A percentile compares a stretch with the other conserved stretches of the same genome.
These are phyloP conservation scores for Alauda arvensis DNA, from an alignment of 2,797 vertebrate genomes.

Conservation along the genomic window DNA sequence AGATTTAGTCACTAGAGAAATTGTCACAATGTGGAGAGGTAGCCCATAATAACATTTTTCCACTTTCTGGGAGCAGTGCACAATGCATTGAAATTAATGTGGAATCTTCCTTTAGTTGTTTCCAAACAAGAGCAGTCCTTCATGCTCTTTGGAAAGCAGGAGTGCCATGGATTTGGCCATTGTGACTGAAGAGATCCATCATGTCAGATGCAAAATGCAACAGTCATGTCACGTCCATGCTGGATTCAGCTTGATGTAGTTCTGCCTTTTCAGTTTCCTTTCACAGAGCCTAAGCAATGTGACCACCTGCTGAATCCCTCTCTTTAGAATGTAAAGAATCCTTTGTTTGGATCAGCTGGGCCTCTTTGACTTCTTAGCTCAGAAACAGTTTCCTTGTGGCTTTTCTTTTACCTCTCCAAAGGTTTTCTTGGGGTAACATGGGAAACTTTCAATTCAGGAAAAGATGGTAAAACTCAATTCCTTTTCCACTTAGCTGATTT, in stretches of 20 bases:
- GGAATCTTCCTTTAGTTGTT: background rate
- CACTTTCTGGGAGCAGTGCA: background rate
- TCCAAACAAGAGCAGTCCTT: background rate
- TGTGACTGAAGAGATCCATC: background rate
- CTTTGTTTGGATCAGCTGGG: slow-evolving; percentile 21
- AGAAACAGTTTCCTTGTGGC: background rate
- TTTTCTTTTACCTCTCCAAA: slow-evolving; percentile 17
- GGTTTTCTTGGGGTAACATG: background rate
- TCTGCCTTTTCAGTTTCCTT: slow-evolving; percentile 27
- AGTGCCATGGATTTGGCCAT: background rate
- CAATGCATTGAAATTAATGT: background rate
- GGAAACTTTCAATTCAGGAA: background rate
- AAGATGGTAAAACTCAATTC: background rate
- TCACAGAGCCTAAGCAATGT: slow-evolving; percentile 12
- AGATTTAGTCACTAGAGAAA: background rate
- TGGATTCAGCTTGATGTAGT: slow-evolving; percentile 5
- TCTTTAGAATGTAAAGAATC: slow-evolving; percentile 9
- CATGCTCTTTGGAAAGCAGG: slow-evolving; percentile 8
- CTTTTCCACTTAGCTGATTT: background rate
- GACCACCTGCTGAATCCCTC: slow-evolving; percentile 32
- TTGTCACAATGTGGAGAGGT: background rate
- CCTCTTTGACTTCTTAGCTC: slow-evolving; percentile 3
- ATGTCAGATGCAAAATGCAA: slow-evolving; percentile 11
- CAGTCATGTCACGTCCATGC: slow-evolving; percentile 5
- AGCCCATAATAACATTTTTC: background rate